phyloP scores from a whole-genome alignment of 2,888 invertebrate species.

The Anaspis maculata region DNA sequence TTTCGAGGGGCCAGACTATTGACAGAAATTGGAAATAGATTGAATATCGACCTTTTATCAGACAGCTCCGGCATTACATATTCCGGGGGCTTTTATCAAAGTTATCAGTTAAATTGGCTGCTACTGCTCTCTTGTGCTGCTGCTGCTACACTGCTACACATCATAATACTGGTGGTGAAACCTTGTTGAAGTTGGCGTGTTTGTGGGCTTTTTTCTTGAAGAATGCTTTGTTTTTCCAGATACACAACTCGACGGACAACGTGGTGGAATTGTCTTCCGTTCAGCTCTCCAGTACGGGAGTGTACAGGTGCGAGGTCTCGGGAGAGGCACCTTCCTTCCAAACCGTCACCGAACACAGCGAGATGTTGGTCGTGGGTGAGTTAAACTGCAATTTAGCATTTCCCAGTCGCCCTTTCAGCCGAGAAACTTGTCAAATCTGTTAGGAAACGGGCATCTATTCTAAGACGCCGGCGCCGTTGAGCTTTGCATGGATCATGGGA shows the following conservation, averaged over 20 bases:
- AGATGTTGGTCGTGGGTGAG: constrained; percentile 64
- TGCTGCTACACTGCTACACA: too few species aligned
- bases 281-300: constrained; percentile 54
- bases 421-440: too few species aligned
- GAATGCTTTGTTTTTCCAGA: constrained; percentile 45
- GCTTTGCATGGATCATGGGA: too few species aligned
- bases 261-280: constrained; percentile 57
- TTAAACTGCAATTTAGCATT: too few species aligned
- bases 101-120: constrained; percentile 30
- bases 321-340: constrained; percentile 64
- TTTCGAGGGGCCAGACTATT: constrained; percentile 30
- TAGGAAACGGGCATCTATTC: too few species aligned
- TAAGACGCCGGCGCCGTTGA: too few species aligned
- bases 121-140: too few species aligned
- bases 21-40: constrained; percentile 42
- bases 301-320: constrained; percentile 62
- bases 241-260: constrained; percentile 59
- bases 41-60: constrained; percentile 39
- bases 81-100: constrained; percentile 29
- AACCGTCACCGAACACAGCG: constrained; percentile 57
- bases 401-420: too few species aligned
- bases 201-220: constrained; percentile 5
- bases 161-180: too few species aligned
- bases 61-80: constrained; percentile 30
- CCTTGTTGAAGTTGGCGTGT: background rate